Percentiles rank a stretch among this genome's conserved stretches.
These are phyloP conservation scores for Florisuga fusca DNA, from an alignment of 2,797 vertebrate genomes.

Conservation along the genomic window DNA sequence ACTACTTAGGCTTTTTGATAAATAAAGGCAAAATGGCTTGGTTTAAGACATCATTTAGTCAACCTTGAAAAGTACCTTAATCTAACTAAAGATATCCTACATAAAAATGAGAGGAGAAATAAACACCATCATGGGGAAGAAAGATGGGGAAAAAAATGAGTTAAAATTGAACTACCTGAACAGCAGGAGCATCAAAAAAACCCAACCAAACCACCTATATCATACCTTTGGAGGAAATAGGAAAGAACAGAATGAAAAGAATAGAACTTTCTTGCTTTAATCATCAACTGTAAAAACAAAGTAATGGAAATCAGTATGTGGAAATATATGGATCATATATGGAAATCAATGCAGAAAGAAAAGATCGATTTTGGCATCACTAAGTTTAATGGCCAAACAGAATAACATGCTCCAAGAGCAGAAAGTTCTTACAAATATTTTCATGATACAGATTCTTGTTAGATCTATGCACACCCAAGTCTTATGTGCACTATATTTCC, in stretches of 20 bases:
- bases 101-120: not conserved
- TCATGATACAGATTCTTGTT: not conserved
- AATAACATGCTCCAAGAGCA: not conserved
- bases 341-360: not conserved
- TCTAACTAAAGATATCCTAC: not conserved
- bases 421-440: not conserved
- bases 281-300: not conserved
- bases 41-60: not conserved
- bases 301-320: not conserved
- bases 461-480: not conserved
- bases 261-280: not conserved
- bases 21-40: not conserved
- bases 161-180: not conserved
- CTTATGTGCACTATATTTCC: not conserved
- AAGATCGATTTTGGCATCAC: not conserved
- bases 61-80: not conserved
- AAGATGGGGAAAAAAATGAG: not conserved
- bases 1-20: not conserved
- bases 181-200: not conserved
- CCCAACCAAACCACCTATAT: not conserved
- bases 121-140: not conserved
- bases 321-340: not conserved
- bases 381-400: not conserved
- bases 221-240: not conserved
- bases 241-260: not conserved